Percentiles rank a stretch among this genome's conserved stretches.
phyloP scores from a whole-genome alignment of 2,888 invertebrate species.

The Metopia argyrocephala region DNA sequence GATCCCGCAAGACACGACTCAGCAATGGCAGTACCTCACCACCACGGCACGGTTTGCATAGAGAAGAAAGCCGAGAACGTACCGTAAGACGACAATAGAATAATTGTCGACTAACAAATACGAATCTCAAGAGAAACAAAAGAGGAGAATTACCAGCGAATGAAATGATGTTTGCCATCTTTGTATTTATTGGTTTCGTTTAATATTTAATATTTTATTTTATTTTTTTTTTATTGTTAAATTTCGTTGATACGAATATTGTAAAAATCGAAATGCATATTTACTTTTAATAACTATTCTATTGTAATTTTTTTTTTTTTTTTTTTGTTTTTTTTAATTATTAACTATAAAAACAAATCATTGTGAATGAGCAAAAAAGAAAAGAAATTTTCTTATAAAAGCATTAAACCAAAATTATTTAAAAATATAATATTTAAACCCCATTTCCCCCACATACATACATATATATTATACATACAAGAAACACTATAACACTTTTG shows the following conservation, averaged over 20 bases:
- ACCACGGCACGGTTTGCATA: constrained; percentile 81
- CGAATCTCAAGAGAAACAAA: too few species aligned
- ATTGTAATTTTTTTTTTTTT: constrained; percentile 44
- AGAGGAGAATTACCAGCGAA: background rate
- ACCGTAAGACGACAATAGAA: constrained; percentile 79
- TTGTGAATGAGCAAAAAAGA: constrained; percentile 16
- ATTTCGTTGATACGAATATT: constrained; percentile 20
- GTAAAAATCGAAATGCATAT: constrained; percentile 38
- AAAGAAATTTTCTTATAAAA: constrained; percentile 58
- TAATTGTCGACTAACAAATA: background rate
- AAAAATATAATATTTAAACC: constrained; percentile 58
- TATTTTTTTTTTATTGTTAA: constrained; percentile 50
- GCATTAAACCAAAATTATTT: constrained; percentile 74
- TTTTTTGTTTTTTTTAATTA: too few species aligned
- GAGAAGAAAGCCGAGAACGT: constrained; percentile 85
- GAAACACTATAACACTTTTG: constrained; percentile 45
- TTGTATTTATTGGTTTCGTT: constrained; percentile 52
- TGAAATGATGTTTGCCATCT: constrained; percentile 45
- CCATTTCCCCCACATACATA: constrained; percentile 3
- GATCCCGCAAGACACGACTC: constrained; percentile 85
- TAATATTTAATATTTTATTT: constrained; percentile 37
- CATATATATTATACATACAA: background rate
- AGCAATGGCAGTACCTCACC: constrained; percentile 81
- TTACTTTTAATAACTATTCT: constrained; percentile 45
- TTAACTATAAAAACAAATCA: background rate